These are phyloP conservation scores for Pelobates cultripes DNA, from an alignment of 2,797 vertebrate species.

Conservation along the genomic window DNA sequence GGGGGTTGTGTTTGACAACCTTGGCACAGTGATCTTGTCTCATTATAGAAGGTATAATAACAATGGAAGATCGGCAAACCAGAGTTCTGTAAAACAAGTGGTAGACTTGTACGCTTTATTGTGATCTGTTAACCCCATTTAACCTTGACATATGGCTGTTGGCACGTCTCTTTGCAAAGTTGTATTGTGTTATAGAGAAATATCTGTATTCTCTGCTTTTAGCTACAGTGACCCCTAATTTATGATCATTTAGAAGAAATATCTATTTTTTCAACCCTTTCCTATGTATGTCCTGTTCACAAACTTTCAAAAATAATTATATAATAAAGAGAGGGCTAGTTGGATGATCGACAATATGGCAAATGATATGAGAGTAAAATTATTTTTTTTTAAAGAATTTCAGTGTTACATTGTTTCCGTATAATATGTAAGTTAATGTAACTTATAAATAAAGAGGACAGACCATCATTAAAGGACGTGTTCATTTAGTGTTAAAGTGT, in stretches of 20 bases:
- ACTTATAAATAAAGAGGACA: too few relatives aligned
- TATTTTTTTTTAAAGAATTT: too few relatives aligned
- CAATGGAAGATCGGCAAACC: neutral
- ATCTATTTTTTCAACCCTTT: too few relatives aligned
- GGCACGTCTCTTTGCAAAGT: neutral
- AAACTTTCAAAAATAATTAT: too few relatives aligned
- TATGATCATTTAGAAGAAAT: too few relatives aligned
- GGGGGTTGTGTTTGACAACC: constrained; percentile 6
- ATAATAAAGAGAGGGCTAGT: too few relatives aligned
- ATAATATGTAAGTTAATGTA: too few relatives aligned
- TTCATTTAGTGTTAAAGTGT: neutral
- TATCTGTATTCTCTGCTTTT: neutral
- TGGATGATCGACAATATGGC: too few relatives aligned
- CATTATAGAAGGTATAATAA: neutral
- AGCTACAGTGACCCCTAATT: neutral
- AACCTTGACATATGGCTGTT: constrained; percentile 15
- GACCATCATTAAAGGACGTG: too few relatives aligned
- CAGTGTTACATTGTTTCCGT: too few relatives aligned
- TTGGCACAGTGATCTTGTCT: neutral
- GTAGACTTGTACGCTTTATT: constrained; percentile 11
- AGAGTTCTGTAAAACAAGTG: neutral
- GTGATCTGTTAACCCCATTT: constrained; percentile 9
- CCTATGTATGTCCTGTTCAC: too few relatives aligned
- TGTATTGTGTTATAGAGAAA: neutral
- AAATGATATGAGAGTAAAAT: too few relatives aligned